These are phyloP conservation scores for Mesitornis unicolor DNA, from an alignment of 2,113 vertebrate genomes.

Conservation along the genomic window DNA sequence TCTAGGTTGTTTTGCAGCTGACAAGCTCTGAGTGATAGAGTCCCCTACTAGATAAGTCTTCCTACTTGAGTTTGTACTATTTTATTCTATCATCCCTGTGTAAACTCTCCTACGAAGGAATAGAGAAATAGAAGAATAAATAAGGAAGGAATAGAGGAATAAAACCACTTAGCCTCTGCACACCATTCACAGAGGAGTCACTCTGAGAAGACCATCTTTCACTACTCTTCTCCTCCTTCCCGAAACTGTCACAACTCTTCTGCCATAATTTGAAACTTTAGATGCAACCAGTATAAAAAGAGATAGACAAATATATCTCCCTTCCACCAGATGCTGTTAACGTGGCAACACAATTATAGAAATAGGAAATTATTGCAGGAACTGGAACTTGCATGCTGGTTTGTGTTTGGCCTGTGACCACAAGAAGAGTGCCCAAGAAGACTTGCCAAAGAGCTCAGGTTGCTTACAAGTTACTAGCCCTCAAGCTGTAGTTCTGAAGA, in stretches of 20 bases:
- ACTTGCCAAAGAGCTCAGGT: neutral
- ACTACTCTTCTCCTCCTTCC: neutral
- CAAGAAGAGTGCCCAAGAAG: neutral
- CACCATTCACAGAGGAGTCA: accelerated
- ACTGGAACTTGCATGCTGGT: neutral
- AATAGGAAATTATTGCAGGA: neutral
- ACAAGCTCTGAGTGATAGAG: neutral
- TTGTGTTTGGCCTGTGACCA: neutral
- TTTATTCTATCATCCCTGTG: neutral
- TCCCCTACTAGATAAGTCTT: neutral
- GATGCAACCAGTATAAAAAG: neutral
- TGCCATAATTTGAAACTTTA: neutral
- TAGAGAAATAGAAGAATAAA: too few species aligned
- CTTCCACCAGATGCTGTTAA: neutral
- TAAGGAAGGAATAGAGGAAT: too few species aligned
- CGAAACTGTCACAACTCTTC: neutral
- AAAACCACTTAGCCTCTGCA: neutral
- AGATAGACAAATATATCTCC: neutral
- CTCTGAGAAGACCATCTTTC: neutral
- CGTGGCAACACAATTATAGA: neutral
- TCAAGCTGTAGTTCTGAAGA: neutral
- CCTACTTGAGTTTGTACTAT: neutral
- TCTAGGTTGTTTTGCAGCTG: neutral
- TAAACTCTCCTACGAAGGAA: too few species aligned
- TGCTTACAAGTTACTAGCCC: neutral